phyloP scores from a whole-genome alignment of 2,888 invertebrate species.

The Parnassius smintheus region DNA sequence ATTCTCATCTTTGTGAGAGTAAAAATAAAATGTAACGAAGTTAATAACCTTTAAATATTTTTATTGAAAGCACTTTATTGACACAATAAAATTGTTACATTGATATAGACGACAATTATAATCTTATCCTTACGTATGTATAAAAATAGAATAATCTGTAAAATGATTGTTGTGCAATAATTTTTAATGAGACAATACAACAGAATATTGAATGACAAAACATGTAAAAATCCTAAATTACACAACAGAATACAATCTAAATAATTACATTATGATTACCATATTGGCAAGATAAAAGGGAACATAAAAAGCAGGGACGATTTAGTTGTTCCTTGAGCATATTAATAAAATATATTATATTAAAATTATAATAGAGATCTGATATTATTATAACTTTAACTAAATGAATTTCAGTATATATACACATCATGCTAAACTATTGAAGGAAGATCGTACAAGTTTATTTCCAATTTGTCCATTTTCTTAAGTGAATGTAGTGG shows the following conservation, averaged over 20 bases:
- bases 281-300: slow-evolving; percentile 6
- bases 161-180: slow-evolving; percentile 49
- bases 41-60: background rate
- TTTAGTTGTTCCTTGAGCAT: no score
- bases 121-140: slow-evolving; percentile 41
- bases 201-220: background rate
- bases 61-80: slow-evolving; percentile 55
- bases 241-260: background rate
- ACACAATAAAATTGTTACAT: slow-evolving; percentile 48
- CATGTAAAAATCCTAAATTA: no score
- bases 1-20: no score
- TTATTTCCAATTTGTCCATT: no score
- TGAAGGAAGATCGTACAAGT: no score
- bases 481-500: no score
- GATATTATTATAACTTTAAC: no score
- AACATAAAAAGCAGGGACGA: no score
- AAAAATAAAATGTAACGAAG: background rate
- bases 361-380: no score
- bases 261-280: background rate
- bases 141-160: slow-evolving; percentile 50
- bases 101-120: slow-evolving; percentile 36
- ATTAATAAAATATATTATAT: no score
- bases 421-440: no score
- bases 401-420: no score
- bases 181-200: slow-evolving; percentile 26